Percentiles rank a stretch among this genome's conserved stretches.
These are phyloP conservation scores for Chelmon rostratus DNA, from an alignment of 2,797 vertebrate species.

Conservation along the genomic window DNA sequence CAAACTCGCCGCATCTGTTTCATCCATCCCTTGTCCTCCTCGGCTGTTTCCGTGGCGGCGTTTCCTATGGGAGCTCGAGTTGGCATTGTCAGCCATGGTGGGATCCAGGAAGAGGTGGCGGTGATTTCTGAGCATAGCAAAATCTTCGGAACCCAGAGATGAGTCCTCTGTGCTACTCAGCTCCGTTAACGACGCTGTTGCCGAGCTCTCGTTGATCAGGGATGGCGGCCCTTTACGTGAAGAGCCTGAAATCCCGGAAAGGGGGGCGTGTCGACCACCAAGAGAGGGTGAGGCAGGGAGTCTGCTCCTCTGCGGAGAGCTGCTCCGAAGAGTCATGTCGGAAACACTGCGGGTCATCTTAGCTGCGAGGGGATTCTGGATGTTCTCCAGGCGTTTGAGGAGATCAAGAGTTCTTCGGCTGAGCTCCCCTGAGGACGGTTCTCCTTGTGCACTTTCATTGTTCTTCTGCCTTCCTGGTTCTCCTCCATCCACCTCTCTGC, in stretches of 20 bases:
- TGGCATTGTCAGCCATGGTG: constrained; percentile 80
- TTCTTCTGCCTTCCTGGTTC: constrained; percentile 70
- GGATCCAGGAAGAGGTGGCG: constrained; percentile 82
- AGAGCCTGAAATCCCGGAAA: constrained; percentile 24
- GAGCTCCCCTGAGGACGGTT: constrained; percentile 88
- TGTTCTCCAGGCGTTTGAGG: constrained; percentile 95
- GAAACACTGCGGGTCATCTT: constrained; percentile 96
- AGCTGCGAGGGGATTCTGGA: constrained; percentile 90
- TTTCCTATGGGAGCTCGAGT: constrained; percentile 83
- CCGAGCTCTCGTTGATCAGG: constrained; percentile 91
- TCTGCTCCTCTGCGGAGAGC: constrained; percentile 78
- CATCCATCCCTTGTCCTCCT: constrained; percentile 77
- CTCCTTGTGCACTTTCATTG: neutral
- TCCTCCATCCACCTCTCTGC: constrained; percentile 83
- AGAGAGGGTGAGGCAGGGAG: constrained; percentile 85
- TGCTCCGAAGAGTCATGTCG: constrained; percentile 92
- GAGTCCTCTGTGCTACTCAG: constrained; percentile 95
- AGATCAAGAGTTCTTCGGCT: constrained; percentile 97
- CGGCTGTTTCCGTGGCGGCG: constrained; percentile 72
- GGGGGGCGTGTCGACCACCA: constrained; percentile 31
- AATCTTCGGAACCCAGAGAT: constrained; percentile 93
- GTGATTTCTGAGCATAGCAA: constrained; percentile 88
- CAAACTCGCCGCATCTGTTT: constrained; percentile 92
- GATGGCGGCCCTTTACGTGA: constrained; percentile 81
- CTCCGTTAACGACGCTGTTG: constrained; percentile 92